Conservation (phyloP, 1,140 invertebrate species). For the Goniozus legneri region DNA sequence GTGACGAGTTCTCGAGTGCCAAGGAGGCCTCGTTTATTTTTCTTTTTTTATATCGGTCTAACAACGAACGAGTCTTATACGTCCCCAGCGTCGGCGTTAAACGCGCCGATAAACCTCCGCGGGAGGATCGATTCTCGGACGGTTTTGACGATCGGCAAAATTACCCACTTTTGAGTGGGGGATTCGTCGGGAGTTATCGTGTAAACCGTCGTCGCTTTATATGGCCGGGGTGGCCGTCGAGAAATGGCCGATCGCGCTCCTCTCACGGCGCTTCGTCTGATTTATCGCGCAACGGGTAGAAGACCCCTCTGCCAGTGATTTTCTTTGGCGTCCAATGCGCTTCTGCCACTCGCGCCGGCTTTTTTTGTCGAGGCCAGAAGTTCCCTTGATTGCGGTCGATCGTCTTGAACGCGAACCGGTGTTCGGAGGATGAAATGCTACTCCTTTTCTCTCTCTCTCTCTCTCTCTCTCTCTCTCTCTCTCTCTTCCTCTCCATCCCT, state of each 20-base stretch:
- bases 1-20: too few species aligned
- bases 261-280: background rate
- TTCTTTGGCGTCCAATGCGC: background rate
- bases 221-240: background rate
- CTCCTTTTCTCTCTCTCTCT: constrained; percentile 1
- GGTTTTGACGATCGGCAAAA: background rate
- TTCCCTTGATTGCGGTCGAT: constrained; percentile 25
- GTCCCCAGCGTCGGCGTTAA: too few species aligned
- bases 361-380: constrained; percentile 18
- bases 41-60: too few species aligned
- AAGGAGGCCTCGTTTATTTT: too few species aligned
- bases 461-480: background rate
- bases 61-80: too few species aligned
- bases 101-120: constrained; percentile 14
- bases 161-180: background rate
- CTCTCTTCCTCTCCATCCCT: background rate
- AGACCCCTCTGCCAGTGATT: background rate
- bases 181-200: background rate
- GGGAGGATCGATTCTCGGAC: background rate
- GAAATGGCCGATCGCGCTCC: background rate
- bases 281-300: background rate
- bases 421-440: constrained; percentile 16
- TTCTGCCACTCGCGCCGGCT: too few species aligned
- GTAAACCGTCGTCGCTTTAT: background rate
- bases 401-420: constrained; percentile 15